Base-by-base conservation (phyloP, 2,113 vertebrate species). In the Scartelaos histophorus region DNA sequence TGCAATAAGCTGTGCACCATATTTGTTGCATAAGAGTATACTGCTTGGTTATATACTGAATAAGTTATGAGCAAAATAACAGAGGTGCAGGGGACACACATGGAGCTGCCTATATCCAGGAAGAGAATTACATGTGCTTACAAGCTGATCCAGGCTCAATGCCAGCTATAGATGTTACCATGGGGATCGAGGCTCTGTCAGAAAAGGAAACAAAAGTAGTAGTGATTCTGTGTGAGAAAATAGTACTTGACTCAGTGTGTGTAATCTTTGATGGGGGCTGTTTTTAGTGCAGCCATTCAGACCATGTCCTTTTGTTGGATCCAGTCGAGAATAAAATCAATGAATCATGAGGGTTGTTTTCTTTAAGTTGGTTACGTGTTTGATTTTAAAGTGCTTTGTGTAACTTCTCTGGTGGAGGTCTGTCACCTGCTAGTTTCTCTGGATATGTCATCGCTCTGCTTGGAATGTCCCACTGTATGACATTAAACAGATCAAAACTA, bases 1-100 rank as follows among this genome's bases (percentile, higher is more conserved):
- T 84, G 75, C 49, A 73, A 43, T 38, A 66, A 34, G 25, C 74
- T 80, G 1, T 46, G 69, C 51, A 61, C 67, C 19, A 73, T 74
- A 13, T 56, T 7, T 76, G 74, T 70, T 72, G 61, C n/a, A 76
- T 70, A 53, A 64, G 61, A 64, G 3, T 25, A 12, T 38, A 35
- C 61, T 64, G 34, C 60, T 35, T 35, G 60, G 22, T 34, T 61
- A 34, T 17, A 61, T 34, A 67, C 21, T 54, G 71, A 62, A 25
- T 61, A 70, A 43, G 34, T 64, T 34, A 43, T 38, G 29, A 13
- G 60, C 22, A 25, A 58, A 61, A 61, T 34, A 35, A 34, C 58
- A 34, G 2, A 46, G 17, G 56, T 65, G 43, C 13, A 7, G 11
- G 19, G 29, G 22, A 64, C 66, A 47, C 34, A 74, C 4, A 73